Percentiles rank a stretch among this genome's conserved stretches.
Evolutionary conservation across 2,888 invertebrate genomes (phyloP).

Genomic region (Xylota sylvarum): DNA sequence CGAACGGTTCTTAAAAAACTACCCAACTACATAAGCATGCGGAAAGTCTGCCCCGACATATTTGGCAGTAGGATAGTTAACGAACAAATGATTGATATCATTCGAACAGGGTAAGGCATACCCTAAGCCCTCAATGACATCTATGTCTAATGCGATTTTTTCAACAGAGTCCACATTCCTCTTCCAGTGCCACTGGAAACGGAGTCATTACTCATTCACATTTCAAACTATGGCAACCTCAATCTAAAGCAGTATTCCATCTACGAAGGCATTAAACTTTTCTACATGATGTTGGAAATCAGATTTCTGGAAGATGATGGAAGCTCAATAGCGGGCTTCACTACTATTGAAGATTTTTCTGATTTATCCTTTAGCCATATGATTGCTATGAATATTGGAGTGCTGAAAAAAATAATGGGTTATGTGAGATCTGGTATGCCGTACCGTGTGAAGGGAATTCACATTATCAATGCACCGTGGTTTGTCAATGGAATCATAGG

Average conservation of each 20-base stretch:
- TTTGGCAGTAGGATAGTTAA: slow-evolving; percentile 80
- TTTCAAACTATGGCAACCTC: slow-evolving; percentile 85
- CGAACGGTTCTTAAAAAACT: slow-evolving; percentile 85
- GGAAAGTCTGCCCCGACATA: slow-evolving; percentile 86
- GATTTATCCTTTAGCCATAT: slow-evolving; percentile 85
- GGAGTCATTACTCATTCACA: slow-evolving; percentile 84
- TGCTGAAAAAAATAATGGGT: slow-evolving; percentile 86
- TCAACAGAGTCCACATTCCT: slow-evolving; percentile 76
- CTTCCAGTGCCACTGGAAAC: slow-evolving; percentile 80
- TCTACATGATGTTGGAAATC: slow-evolving; percentile 87
- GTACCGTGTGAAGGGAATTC: slow-evolving; percentile 86
- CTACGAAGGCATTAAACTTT: slow-evolving; percentile 85
- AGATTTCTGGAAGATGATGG: slow-evolving; percentile 87
- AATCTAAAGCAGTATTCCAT: slow-evolving; percentile 84
- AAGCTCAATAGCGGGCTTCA: slow-evolving; percentile 85
- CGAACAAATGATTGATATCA: slow-evolving; percentile 58
- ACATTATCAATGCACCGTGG: slow-evolving; percentile 86
- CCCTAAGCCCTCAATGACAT: not conserved
- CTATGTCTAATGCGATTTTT: not conserved
- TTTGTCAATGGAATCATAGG: slow-evolving; percentile 86
- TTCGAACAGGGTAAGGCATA: slow-evolving; percentile 76
- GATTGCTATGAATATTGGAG: slow-evolving; percentile 86
- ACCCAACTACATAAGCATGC: slow-evolving; percentile 86
- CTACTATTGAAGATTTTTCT: slow-evolving; percentile 86
- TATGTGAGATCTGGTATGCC: slow-evolving; percentile 87